Base-by-base conservation (phyloP, 2,888 invertebrate species). In the Griposia aprilina region DNA sequence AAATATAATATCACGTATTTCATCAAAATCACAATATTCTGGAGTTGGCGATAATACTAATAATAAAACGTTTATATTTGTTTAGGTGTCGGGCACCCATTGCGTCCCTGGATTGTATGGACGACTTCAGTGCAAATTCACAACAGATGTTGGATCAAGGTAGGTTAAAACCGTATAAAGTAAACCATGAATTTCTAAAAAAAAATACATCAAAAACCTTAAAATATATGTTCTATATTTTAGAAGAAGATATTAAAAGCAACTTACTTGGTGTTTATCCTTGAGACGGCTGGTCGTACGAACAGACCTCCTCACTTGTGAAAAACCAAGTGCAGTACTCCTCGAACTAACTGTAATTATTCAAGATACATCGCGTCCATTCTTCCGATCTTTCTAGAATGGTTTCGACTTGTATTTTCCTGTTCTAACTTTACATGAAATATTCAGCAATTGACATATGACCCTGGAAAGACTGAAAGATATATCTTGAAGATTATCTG, bases 91-190 rank as follows among this genome's bases (percentile, higher is more conserved):
- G 99, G 93, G 99, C 99, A 90, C 99, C 99, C 90, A 99, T 99
- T 96, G 99, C 99, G 90, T 99, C 98, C 93, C 97, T 99, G 94
- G 99, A 99, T 97, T 99, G 99, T 97, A 99, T 99, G 98, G 99
- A 99, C 97, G 99, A 99, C 97, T 98, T 99, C 97, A 98, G 98
- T 96, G 98, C 97, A 66, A 96, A 97, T 83, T 97, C 97, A 6
- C 97, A 97, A 87, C 97, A 97, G 88, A 97, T 97, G 96, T 90
- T 97, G 86, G 97, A 97, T 90, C 97, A 96, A 96, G 96, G 96
- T 95, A 93, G 90, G 94, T 90, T 55, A n/a, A 20, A 69, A 69
- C 13, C 17, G 41, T 45, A 41, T 41, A 41, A 65, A 50, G 17
- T 6, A 48, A 48, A 13, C 48, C 48, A 48, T 13, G 48, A 41